A percentile compares a stretch with the other conserved stretches of the same genome.
These are phyloP conservation scores for Bolinopsis microptera DNA, from an alignment of 37 sponge, comb jelly and placozoan species.

Conservation along the genomic window DNA sequence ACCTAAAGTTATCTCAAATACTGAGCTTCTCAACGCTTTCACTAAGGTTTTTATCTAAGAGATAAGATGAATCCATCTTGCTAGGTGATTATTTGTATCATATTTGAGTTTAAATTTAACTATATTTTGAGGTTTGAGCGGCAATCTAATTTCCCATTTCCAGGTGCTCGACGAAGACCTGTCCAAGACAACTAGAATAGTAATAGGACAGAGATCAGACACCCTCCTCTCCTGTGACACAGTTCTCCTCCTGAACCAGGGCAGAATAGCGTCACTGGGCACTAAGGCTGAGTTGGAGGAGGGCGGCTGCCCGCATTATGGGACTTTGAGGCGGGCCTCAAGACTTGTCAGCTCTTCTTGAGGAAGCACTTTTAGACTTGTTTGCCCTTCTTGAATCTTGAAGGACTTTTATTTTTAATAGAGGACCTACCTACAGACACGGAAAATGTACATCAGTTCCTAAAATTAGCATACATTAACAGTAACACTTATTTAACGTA, in stretches of 20 bases:
- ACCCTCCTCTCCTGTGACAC: slow-evolving; percentile 26
- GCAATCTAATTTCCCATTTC: not conserved
- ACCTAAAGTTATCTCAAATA: slow-evolving; percentile 21
- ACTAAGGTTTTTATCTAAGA: not conserved
- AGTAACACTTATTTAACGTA: too few species aligned
- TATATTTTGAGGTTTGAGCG: not conserved
- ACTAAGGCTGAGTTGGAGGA: slow-evolving; percentile 8
- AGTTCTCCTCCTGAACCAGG: slow-evolving; percentile 37
- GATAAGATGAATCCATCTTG: not conserved
- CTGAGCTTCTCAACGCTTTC: not conserved
- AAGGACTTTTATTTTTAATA: too few species aligned
- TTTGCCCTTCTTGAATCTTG: too few species aligned
- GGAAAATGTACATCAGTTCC: too few species aligned
- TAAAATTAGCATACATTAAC: too few species aligned
- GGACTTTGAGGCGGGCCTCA: not conserved
- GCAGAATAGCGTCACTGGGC: slow-evolving; percentile 26
- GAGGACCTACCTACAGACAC: too few species aligned
- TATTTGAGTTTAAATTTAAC: not conserved
- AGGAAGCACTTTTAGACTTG: too few species aligned
- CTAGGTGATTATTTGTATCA: not conserved
- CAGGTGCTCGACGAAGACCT: slow-evolving; percentile 53
- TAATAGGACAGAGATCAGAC: slow-evolving; percentile 49
- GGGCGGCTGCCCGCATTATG: not conserved
- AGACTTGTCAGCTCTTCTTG: slow-evolving; percentile 40
- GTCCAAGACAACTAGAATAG: not conserved